phyloP scores from a whole-genome alignment of 2,797 vertebrate genomes.

The Ctenopoma kingsleyae region DNA sequence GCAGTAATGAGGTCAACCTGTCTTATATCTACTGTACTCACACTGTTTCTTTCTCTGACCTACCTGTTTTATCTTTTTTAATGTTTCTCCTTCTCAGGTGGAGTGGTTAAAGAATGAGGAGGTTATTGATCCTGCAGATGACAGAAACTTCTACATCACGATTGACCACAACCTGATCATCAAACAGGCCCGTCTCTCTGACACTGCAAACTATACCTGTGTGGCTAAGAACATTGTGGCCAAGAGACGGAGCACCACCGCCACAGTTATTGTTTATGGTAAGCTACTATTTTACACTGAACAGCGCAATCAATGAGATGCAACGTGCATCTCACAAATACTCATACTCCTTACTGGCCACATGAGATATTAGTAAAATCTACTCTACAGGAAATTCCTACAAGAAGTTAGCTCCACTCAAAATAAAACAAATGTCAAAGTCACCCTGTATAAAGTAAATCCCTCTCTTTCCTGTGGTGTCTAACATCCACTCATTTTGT shows the following conservation, averaged over 20 bases:
- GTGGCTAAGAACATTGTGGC: slow-evolving; percentile 98
- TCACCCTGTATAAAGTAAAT: slow-evolving; percentile 46
- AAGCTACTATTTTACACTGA: slow-evolving; percentile 20
- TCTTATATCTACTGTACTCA: slow-evolving; percentile 11
- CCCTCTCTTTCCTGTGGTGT: slow-evolving; percentile 34
- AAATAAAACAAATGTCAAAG: slow-evolving; percentile 59
- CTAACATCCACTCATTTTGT: slow-evolving; percentile 55
- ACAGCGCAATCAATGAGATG: not conserved
- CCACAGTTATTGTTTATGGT: slow-evolving; percentile 98
- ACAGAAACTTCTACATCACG: slow-evolving; percentile 98
- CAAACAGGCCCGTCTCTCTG: slow-evolving; percentile 97
- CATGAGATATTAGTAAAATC: slow-evolving; percentile 12
- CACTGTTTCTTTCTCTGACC: not conserved
- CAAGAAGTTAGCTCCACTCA: slow-evolving; percentile 35
- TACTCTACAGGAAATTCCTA: slow-evolving; percentile 12
- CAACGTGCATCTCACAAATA: not conserved
- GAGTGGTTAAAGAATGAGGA: slow-evolving; percentile 99
- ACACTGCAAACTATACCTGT: slow-evolving; percentile 98
- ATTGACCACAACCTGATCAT: slow-evolving; percentile 99
- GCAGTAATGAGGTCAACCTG: slow-evolving; percentile 47
- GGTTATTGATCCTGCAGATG: slow-evolving; percentile 94
- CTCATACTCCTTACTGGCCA: not conserved
- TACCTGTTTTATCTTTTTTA: slow-evolving; percentile 10
- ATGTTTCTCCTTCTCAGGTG: slow-evolving; percentile 82
- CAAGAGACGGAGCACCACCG: slow-evolving; percentile 96